Conservation (phyloP, 2,113 vertebrate species). For the Ia io region DNA sequence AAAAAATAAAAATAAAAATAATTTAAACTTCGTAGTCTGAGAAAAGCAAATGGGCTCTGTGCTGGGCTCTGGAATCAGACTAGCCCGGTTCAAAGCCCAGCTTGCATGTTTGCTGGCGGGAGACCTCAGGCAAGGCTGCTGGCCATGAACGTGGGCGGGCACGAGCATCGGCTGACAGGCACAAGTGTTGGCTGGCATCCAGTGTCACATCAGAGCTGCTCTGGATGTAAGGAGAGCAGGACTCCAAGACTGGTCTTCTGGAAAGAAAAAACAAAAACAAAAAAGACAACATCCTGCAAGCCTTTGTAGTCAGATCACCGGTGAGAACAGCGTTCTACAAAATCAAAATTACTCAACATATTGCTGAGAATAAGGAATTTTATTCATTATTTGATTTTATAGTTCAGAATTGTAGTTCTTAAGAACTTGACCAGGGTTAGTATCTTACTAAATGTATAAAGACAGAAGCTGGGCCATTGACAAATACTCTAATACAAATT, state of each 20-base stretch:
- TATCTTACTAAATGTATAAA: neutral
- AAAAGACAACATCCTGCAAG: neutral
- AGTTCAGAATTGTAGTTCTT: neutral
- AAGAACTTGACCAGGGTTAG: neutral
- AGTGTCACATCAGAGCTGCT: neutral
- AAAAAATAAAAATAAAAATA: no score
- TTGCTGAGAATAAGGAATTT: neutral
- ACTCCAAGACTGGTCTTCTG: neutral
- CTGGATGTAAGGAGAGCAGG: neutral
- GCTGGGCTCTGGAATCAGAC: neutral
- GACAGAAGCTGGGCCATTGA: neutral
- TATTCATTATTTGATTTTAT: neutral
- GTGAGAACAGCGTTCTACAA: neutral
- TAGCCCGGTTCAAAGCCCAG: rapidly evolving
- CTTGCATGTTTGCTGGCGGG: neutral
- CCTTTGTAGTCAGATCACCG: neutral
- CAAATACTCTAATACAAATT: neutral
- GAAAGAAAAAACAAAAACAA: neutral
- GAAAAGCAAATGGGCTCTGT: neutral
- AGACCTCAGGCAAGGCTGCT: neutral
- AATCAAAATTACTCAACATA: neutral
- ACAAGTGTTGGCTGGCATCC: neutral
- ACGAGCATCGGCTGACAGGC: neutral
- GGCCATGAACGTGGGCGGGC: rapidly evolving
- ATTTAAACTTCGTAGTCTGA: neutral